These are phyloP conservation scores for Microctonus hyperodae DNA, from an alignment of 2,888 invertebrate genomes.

Conservation along the genomic window DNA sequence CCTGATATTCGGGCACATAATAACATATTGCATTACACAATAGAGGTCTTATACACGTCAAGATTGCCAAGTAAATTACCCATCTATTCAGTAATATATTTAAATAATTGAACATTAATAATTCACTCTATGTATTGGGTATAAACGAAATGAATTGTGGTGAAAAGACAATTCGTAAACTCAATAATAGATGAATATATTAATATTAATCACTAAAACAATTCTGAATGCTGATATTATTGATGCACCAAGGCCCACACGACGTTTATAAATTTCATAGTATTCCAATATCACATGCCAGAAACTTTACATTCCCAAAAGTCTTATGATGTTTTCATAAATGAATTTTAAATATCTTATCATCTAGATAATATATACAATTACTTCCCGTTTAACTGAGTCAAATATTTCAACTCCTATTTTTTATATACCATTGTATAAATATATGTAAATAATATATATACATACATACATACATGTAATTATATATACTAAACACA, in stretches of 20 bases:
- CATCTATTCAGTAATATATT: background rate
- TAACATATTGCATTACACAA: conserved; percentile 6
- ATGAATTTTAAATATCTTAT: background rate
- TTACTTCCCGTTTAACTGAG: background rate
- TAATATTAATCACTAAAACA: conserved; percentile 8
- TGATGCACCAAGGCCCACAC: background rate
- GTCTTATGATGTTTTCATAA: background rate
- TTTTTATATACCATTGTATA: background rate
- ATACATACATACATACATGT: too few species aligned
- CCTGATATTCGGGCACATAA: conserved; percentile 28
- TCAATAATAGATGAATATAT: conserved; percentile 44
- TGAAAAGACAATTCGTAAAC: conserved; percentile 48
- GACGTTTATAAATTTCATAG: background rate
- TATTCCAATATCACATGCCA: background rate
- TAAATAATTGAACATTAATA: conserved; percentile 41
- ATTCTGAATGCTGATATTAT: background rate
- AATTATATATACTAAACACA: background rate
- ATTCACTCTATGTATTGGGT: conserved; percentile 44
- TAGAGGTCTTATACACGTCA: background rate
- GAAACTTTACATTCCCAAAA: conserved; percentile 5
- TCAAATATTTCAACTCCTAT: background rate
- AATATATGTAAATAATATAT: too few species aligned
- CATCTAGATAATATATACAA: conserved; percentile 6
- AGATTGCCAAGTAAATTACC: background rate
- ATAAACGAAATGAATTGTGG: conserved; percentile 51